phyloP scores from a whole-genome alignment of 2,888 invertebrate species.

The Syritta pipiens region DNA sequence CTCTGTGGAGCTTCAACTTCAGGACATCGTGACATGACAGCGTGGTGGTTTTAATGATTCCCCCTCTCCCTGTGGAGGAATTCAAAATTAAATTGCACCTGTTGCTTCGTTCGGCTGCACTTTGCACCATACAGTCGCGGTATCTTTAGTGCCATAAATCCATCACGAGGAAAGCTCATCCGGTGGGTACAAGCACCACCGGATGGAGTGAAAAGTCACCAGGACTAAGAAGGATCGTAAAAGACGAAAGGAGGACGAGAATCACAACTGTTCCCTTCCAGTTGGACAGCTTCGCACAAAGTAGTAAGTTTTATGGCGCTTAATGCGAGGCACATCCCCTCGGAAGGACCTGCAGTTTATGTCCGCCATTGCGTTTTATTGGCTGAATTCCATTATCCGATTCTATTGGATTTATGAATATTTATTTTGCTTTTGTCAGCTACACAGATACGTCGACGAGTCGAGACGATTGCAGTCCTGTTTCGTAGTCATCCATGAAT shows the following conservation, averaged over 20 bases:
- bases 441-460: background rate
- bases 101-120: constrained; percentile 37
- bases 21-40: constrained; percentile 35
- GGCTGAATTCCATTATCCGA: constrained; percentile 40
- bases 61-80: constrained; percentile 2
- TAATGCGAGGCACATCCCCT: constrained; percentile 9
- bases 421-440: constrained; percentile 26
- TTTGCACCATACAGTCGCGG: constrained; percentile 3
- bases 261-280: constrained; percentile 31
- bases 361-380: constrained; percentile 53
- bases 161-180: constrained; percentile 18
- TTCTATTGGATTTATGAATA: constrained; percentile 54
- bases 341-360: constrained; percentile 35
- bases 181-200: background rate
- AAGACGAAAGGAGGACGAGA: constrained; percentile 1
- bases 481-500: no score
- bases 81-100: constrained; percentile 58
- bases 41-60: constrained; percentile 15
- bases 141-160: constrained; percentile 10
- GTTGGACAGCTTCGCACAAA: constrained; percentile 40
- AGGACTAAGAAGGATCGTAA: background rate
- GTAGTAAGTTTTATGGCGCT: constrained; percentile 17
- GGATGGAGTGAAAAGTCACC: background rate
- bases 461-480: no score
- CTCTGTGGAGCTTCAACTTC: constrained; percentile 34